Percentiles rank a stretch among this genome's conserved stretches.
Conservation (phyloP, 2,888 invertebrate species). For the Ceriagrion tenellum region DNA sequence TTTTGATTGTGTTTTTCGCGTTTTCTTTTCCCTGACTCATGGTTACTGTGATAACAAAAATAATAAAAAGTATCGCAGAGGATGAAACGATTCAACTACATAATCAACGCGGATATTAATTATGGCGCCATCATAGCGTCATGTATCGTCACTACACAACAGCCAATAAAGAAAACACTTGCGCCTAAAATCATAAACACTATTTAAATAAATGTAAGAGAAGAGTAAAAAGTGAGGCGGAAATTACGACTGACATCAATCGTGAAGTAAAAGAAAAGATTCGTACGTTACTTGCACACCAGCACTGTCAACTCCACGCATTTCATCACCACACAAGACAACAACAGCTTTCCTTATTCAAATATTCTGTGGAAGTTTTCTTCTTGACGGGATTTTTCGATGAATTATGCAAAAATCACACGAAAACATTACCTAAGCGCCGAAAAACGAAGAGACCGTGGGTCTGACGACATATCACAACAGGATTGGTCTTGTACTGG, state of each 20-base stretch:
- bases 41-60: background rate
- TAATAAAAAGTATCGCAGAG: background rate
- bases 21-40: constrained; percentile 50
- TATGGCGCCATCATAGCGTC: constrained; percentile 65
- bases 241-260: constrained; percentile 26
- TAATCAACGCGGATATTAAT: constrained; percentile 15
- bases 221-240: background rate
- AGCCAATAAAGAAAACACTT: background rate
- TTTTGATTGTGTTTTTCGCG: background rate
- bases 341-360: background rate
- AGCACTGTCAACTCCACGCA: background rate
- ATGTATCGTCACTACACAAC: constrained; percentile 35
- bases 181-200: background rate
- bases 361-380: background rate
- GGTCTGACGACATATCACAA: background rate
- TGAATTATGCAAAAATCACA: background rate
- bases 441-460: background rate
- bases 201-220: background rate
- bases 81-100: background rate
- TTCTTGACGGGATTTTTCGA: too few relatives aligned
- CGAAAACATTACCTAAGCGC: background rate
- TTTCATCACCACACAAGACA: constrained; percentile 34
- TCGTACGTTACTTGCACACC: constrained; percentile 16
- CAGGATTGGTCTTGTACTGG: constrained; percentile 8
- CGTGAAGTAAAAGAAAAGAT: background rate